A percentile compares a stretch with the other conserved stretches of the same genome.
Conservation (phyloP, 2,113 vertebrate species). For the Semicossyphus pulcher region DNA sequence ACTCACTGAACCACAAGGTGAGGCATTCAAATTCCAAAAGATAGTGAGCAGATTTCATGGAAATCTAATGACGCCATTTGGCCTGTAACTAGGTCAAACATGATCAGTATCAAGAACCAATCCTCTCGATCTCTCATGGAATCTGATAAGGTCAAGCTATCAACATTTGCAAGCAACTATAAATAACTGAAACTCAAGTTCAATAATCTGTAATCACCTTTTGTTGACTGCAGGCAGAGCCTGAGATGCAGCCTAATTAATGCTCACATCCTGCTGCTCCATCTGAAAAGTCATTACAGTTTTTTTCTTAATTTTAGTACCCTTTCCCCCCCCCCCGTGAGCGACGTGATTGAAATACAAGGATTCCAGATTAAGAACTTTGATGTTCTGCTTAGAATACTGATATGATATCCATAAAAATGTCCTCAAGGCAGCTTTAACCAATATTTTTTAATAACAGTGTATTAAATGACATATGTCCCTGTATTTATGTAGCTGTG, state of each 20-base stretch:
- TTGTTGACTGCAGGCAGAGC: conserved; percentile 23
- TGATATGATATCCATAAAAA: background rate
- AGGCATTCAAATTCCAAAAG: background rate
- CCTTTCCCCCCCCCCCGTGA: background rate
- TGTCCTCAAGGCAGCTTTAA: no score
- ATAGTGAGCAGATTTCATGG: background rate
- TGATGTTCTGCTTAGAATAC: background rate
- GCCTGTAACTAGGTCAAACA: background rate
- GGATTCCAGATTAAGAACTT: background rate
- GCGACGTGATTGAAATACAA: background rate
- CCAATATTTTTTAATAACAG: no score
- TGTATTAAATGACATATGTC: no score
- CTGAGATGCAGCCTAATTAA: conserved; percentile 16
- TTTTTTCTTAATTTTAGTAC: no score
- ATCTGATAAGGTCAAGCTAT: background rate
- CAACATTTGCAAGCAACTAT: background rate
- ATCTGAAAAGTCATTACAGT: background rate
- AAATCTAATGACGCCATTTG: background rate
- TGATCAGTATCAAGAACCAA: conserved; percentile 3
- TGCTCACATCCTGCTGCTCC: conserved; percentile 16
- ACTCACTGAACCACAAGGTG: background rate
- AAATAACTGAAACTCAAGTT: background rate
- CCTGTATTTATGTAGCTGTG: no score
- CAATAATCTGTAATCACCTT: conserved; percentile 13
- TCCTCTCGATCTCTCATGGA: background rate